Base-by-base conservation (phyloP, 1,140 invertebrate species). In the Neuroterus valhalla region DNA sequence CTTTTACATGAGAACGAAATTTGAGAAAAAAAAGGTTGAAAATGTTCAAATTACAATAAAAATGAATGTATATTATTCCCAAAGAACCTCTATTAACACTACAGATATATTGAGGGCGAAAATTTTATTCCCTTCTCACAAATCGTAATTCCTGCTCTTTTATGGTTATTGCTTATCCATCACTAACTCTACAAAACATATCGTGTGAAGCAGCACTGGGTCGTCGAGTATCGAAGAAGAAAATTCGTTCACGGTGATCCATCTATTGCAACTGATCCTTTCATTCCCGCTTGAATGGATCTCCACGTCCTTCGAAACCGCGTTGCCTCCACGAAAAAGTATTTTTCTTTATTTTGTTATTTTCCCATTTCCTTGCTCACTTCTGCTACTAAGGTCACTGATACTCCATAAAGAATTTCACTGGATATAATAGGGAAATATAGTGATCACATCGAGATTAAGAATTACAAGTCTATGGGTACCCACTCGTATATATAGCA, bases 221-320 rank as follows among this genome's bases (percentile, higher is more conserved):
- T 62, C 26, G 26, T 62, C 8, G 55, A 26, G 6, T 38, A 38
- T 38, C 31, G 8, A 38, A 62, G 55, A 62, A 62, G 26, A 62
- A 31, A 31, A 31, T 62, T 31, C 15, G 3, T 31, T 62, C 55
- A 62, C 11, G 5, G 23, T 14, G 26, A 62, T 62, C 14, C 14
- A 62, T 62, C 12, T 31, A 1, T 14, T 31, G 23, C 55, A 62
- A 62, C 74, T 75, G 76, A 74, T 77, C 68, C 73, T 50, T 74
- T 74, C 70, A 70, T 68, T 75, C 68, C 21, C 46, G 72, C 45
- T 68, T 77, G 52, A 68, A 70, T 71, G 74, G 52, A 68, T 75
- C 55, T 62, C 21, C 55, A n/a, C 55, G 55, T 62, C 15, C 31
- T 31, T 6, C 8, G 23, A 62, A 62, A 62, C 55, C 55, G 55